Evolutionary conservation across 2,797 vertebrate genomes (phyloP).

Genomic region (Poecilia velifera): DNA sequence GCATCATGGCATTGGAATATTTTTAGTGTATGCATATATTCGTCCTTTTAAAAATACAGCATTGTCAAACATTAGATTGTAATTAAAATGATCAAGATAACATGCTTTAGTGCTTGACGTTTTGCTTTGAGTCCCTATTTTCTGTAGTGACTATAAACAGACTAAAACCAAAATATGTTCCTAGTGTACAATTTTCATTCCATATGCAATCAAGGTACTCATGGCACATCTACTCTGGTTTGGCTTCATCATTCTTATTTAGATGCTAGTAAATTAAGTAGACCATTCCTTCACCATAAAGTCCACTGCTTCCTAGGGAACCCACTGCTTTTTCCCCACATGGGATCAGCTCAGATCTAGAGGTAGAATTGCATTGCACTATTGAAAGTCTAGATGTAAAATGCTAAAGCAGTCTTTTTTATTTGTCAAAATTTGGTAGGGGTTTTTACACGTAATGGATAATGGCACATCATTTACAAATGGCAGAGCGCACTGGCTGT

Average conservation of each 20-base stretch:
- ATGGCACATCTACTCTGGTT: background rate
- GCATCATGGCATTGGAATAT: constrained; percentile 11
- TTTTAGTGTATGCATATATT: constrained; percentile 34
- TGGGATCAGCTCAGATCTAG: background rate
- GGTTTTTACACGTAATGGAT: background rate
- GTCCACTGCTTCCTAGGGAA: background rate
- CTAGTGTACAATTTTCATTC: background rate
- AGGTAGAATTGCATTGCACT: background rate
- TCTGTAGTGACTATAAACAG: background rate
- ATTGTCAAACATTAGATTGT: constrained; percentile 21
- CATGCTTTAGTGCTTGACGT: constrained; percentile 8
- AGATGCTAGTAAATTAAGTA: background rate
- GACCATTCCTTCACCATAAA: background rate
- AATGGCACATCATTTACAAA: background rate
- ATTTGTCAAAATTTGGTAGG: background rate
- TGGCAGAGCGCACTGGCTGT: background rate
- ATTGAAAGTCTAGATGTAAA: background rate
- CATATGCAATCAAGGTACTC: background rate
- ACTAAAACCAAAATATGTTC: background rate
- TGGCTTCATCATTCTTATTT: background rate
- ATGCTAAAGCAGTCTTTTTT: background rate
- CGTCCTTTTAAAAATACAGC: constrained; percentile 27
- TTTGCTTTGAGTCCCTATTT: constrained; percentile 24
- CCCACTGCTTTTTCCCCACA: background rate
- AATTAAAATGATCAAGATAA: constrained; percentile 62